Evolutionary conservation across 2,888 invertebrate species (phyloP), one percentile per base, ranked within the genome.

Genomic region (Diogma glabrata): DNA sequence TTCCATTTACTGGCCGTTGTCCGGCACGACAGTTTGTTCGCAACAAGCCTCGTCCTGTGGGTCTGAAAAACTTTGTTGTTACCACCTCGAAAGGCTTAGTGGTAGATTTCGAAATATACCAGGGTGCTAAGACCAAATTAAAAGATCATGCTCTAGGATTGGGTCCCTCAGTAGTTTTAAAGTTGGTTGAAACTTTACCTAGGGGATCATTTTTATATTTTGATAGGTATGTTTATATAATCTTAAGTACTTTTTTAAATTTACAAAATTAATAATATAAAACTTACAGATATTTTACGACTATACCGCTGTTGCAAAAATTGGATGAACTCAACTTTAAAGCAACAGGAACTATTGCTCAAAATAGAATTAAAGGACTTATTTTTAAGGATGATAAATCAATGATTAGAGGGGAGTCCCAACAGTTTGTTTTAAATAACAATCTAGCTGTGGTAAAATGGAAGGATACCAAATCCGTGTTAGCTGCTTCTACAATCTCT

Each of bases 61-160:
- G 64, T 64, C n/a, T n/a, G 14, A 63, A 63, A 55, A 63, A 60
- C 54, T 61, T 63, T 57, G 61, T 64, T 14, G 51, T 57, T 45
- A 59, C 60, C 50, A 51, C 60, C 16, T 53, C 57, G 38, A 51
- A 57, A 33, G 59, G 60, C 2, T 51, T 63, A 6, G 60, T 62
- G 19, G 49, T 60, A 16, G 59, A 63, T 36, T 62, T 62, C 52
- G 53, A 58, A 47, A 56, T 62, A 7, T 60, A 60, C 57, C 57
- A 57, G 52, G 62, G 61, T n/a, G 58, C 58, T 50, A 54, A 52
- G 23, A 60, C 59, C 19, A 47, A 56, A 52, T 38, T 51, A 23
- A 38, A 9, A 17, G 19, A 17, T 9, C 4, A 20, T 10, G 9
- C 38, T 38, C 20, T 38, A 10, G 38, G 17, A 3, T 38, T 17